These are phyloP conservation scores for Palythoa caribaeorum DNA, from an alignment of 92 coral and sea anemone genomes.

Conservation along the genomic window DNA sequence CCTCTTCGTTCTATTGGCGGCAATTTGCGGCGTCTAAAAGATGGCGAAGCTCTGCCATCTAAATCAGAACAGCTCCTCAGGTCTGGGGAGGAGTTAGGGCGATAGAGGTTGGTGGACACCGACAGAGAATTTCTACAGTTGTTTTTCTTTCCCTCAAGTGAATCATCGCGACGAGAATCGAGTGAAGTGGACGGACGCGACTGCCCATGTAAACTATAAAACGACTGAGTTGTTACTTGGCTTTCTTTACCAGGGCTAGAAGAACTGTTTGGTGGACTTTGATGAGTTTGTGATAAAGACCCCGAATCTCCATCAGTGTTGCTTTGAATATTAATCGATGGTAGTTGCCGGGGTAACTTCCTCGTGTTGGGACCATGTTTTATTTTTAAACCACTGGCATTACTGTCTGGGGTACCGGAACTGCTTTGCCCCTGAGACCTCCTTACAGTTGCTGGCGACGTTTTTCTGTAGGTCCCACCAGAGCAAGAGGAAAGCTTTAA, in stretches of 20 bases:
- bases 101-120: slow-evolving; percentile 21
- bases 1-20: slow-evolving; percentile 29
- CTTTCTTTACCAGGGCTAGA: neutral
- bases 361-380: neutral
- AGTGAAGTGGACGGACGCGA: neutral
- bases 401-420: slow-evolving; percentile 12
- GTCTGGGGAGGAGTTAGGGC: slow-evolving; percentile 17
- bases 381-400: neutral
- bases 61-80: neutral
- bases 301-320: neutral
- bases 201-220: neutral
- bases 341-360: neutral
- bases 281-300: neutral
- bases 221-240: neutral
- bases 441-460: neutral
- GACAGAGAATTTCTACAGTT: neutral
- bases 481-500: slow-evolving; percentile 59
- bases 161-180: neutral
- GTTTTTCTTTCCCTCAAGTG: neutral
- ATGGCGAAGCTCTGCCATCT: slow-evolving; percentile 23
- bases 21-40: slow-evolving; percentile 7
- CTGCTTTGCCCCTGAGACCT: slow-evolving; percentile 14
- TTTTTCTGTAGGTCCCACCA: neutral
- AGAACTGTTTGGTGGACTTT: neutral
- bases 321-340: slow-evolving; percentile 2